Conservation (phyloP, 1,140 invertebrate genomes). For the Heliconius eleuchia region DNA sequence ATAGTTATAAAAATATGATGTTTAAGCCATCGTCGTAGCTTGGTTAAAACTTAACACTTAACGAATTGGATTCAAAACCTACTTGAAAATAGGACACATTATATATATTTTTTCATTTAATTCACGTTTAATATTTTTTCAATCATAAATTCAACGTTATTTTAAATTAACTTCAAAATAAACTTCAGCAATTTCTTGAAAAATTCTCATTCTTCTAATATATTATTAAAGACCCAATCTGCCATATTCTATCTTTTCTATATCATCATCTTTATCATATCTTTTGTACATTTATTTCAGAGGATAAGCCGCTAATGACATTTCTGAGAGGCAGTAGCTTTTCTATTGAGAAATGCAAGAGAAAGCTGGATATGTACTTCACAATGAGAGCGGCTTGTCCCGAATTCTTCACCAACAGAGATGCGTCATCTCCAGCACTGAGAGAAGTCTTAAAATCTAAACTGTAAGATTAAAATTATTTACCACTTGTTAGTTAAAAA, state of each 20-base stretch:
- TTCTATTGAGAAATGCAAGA: constrained; percentile 92
- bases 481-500: background rate
- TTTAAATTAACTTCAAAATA: too few relatives aligned
- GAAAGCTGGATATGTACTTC: constrained; percentile 92
- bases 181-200: background rate
- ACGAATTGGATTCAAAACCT: too few relatives aligned
- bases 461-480: constrained; percentile 81
- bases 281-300: constrained; percentile 67
- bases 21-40: too few relatives aligned
- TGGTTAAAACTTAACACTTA: too few relatives aligned
- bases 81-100: too few relatives aligned
- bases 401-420: constrained; percentile 90
- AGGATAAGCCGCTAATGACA: constrained; percentile 87
- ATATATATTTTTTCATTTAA: too few relatives aligned
- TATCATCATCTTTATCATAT: constrained; percentile 67
- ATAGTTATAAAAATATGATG: too few relatives aligned
- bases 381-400: constrained; percentile 91
- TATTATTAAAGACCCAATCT: background rate
- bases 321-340: constrained; percentile 93
- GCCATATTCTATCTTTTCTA: too few relatives aligned
- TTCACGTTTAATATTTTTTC: too few relatives aligned
- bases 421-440: constrained; percentile 90
- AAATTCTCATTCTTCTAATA: background rate
- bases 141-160: too few relatives aligned
- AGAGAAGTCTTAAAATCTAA: constrained; percentile 90